Conservation (phyloP, 1,140 invertebrate genomes). For the Pseudomyrmex concolor region DNA sequence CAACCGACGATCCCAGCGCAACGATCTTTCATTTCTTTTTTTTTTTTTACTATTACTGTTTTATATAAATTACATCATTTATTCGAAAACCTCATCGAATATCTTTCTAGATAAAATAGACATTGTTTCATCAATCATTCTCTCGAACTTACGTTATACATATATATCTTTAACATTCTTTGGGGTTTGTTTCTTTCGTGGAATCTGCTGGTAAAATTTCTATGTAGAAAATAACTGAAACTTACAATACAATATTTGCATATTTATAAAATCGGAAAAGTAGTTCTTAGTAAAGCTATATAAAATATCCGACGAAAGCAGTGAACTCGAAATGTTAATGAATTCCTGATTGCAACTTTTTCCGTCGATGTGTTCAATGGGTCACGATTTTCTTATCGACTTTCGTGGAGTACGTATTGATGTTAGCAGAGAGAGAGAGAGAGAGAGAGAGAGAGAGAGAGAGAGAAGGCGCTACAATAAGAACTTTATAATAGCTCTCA, state of each 20-base stretch:
- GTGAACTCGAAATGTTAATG: constrained; percentile 54
- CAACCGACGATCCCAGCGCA: not conserved
- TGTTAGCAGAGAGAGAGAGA: constrained; percentile 27
- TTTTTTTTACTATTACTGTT: not conserved
- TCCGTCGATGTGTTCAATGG: constrained; percentile 46
- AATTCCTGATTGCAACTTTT: constrained; percentile 52
- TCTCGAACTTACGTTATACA: not conserved
- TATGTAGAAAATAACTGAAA: not conserved
- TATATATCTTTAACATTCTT: not conserved
- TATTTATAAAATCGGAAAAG: not conserved
- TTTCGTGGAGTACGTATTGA: constrained; percentile 39
- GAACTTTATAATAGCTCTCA: constrained; percentile 67
- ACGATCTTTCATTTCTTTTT: not conserved
- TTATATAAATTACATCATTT: not conserved
- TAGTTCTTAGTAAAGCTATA: not conserved
- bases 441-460: constrained; percentile 25
- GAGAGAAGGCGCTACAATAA: constrained; percentile 3
- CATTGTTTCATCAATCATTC: not conserved
- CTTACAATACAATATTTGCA: not conserved
- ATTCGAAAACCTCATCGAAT: not conserved
- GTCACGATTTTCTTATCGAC: constrained; percentile 36
- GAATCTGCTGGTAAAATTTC: not conserved
- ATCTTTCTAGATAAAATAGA: not conserved
- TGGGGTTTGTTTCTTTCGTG: not conserved
- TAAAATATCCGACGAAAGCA: constrained; percentile 29